A percentile compares a stretch with the other conserved stretches of the same genome.
Conservation (phyloP, 2,113 vertebrate genomes). For the Rhea americana region DNA sequence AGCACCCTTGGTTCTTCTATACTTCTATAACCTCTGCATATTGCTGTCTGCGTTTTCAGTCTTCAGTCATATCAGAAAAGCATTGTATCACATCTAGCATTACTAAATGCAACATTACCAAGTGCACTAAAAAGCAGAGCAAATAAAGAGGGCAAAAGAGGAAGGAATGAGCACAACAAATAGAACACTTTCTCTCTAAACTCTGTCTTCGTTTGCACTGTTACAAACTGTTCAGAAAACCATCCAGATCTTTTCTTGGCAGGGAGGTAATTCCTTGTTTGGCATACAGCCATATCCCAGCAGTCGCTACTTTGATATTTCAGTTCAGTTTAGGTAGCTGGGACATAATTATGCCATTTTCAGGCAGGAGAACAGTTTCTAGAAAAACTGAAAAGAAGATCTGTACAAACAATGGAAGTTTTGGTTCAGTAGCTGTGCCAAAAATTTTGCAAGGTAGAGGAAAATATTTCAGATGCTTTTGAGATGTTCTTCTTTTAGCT, state of each 20-base stretch:
- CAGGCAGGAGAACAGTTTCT: not conserved
- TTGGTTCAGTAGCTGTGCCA: not conserved
- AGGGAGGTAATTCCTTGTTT: not conserved
- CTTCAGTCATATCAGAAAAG: not conserved
- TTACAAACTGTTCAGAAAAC: not conserved
- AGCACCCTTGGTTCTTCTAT: not conserved
- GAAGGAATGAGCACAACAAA: not conserved
- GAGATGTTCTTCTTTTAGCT: not conserved
- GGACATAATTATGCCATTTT: not conserved
- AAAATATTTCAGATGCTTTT: not conserved
- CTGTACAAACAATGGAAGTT: not conserved
- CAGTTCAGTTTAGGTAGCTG: not conserved
- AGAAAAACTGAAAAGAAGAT: not conserved
- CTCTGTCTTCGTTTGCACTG: not conserved
- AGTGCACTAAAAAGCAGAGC: not conserved
- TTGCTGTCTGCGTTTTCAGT: not conserved
- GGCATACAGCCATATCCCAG: not conserved
- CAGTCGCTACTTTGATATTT: not conserved
- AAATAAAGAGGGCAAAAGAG: not conserved
- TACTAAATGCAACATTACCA: not conserved
- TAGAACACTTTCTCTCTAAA: not conserved
- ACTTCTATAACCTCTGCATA: not conserved
- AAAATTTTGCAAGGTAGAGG: not conserved
- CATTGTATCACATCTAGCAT: not conserved
- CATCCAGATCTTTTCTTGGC: not conserved